Evolutionary conservation across 1,140 invertebrate genomes (phyloP).

Genomic region (Asbolus verrucosus): DNA sequence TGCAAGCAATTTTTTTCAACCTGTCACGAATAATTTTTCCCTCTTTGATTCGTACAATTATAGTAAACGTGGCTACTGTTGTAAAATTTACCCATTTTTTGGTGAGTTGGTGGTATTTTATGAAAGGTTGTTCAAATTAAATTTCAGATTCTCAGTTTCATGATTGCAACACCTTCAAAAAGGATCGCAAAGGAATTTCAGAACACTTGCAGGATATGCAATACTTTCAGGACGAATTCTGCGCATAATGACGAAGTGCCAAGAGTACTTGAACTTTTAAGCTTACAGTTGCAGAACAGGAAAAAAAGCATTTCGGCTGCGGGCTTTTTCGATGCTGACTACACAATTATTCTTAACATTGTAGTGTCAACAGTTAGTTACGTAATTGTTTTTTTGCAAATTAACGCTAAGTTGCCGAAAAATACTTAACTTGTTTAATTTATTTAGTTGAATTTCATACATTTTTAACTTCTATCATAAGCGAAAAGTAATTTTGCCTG

Average conservation of each 20-base stretch:
- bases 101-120: neutral
- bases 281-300: slow-evolving; percentile 4
- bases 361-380: slow-evolving; percentile 21
- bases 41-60: slow-evolving; percentile 11
- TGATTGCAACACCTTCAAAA: slow-evolving; percentile 4
- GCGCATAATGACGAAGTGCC: neutral
- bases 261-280: slow-evolving; percentile 4
- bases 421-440: neutral
- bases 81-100: slow-evolving; percentile 8
- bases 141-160: slow-evolving; percentile 8
- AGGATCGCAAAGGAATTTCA: slow-evolving; percentile 2
- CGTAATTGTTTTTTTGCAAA: slow-evolving; percentile 21
- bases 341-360: slow-evolving; percentile 12
- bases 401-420: slow-evolving; percentile 1
- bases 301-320: slow-evolving; percentile 1
- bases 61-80: neutral
- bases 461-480: too few relatives aligned
- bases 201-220: slow-evolving; percentile 1
- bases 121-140: too few relatives aligned
- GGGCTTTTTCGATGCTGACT: slow-evolving; percentile 14
- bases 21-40: slow-evolving; percentile 5
- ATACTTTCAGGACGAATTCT: slow-evolving; percentile 1
- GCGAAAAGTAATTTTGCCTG: too few relatives aligned
- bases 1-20: slow-evolving; percentile 15
- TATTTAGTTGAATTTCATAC: too few relatives aligned